Conservation (phyloP, 2,797 vertebrate species). For the Taenioides sp. region DNA sequence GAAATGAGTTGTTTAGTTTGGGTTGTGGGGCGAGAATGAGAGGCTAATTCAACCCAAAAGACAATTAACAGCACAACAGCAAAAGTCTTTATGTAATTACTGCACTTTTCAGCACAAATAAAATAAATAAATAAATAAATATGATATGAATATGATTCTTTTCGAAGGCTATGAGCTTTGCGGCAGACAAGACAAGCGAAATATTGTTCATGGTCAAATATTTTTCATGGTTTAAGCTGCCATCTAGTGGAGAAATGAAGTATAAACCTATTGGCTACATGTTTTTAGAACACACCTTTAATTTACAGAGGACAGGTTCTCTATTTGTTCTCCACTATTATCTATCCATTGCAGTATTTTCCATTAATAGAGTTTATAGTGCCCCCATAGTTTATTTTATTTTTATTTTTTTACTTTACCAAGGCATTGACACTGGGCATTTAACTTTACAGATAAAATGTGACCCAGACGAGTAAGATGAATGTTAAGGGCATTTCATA, state of each 20-base stretch:
- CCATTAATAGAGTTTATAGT: no score
- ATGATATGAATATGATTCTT: slow-evolving; percentile 40
- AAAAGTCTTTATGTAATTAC: slow-evolving; percentile 18
- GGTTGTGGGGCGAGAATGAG: slow-evolving; percentile 48
- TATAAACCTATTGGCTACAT: not conserved
- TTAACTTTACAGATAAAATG: no score
- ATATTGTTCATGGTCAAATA: not conserved
- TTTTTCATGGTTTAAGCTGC: slow-evolving; percentile 42
- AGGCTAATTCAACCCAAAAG: slow-evolving; percentile 60
- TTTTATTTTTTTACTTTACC: no score
- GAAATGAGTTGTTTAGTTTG: slow-evolving; percentile 64
- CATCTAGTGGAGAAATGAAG: slow-evolving; percentile 53
- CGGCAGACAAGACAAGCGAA: not conserved
- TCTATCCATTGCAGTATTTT: no score
- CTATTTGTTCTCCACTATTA: no score
- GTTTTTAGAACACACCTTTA: not conserved
- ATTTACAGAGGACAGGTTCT: no score
- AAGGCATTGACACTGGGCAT: no score
- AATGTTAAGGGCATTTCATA: no score
- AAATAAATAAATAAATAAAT: not conserved
- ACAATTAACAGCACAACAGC: slow-evolving; percentile 32
- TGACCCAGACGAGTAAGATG: no score
- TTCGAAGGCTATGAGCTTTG: slow-evolving; percentile 13
- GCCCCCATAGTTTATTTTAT: no score
- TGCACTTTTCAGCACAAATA: slow-evolving; percentile 14